phyloP scores from a whole-genome alignment of 2,113 vertebrate genomes.

The Plectropomus leopardus region DNA sequence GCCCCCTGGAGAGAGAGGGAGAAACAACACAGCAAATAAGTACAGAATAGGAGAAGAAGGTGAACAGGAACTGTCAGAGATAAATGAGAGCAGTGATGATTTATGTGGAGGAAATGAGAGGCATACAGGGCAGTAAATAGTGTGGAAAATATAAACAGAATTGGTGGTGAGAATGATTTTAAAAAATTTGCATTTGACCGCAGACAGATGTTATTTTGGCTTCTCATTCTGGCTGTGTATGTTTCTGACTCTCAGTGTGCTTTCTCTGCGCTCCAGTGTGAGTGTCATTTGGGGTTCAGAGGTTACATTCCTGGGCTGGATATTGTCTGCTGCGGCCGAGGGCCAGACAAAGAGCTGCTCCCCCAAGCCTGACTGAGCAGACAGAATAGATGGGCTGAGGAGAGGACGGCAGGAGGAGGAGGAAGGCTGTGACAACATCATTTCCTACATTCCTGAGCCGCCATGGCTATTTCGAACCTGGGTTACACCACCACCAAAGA shows the following conservation, averaged over 20 bases:
- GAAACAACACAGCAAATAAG: not conserved
- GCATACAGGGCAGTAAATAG: not conserved
- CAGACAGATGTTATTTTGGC: not conserved
- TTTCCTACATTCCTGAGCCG: slow-evolving; percentile 71
- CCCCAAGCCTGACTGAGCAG: slow-evolving; percentile 75
- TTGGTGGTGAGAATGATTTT: too few species aligned
- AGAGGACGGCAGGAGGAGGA: slow-evolving; percentile 44
- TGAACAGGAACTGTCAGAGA: slow-evolving; percentile 3
- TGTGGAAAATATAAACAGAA: not conserved
- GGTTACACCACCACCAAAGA: slow-evolving; percentile 30
- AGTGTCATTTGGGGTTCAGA: slow-evolving; percentile 68
- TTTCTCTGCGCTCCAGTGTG: slow-evolving; percentile 40
- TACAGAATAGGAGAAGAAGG: not conserved
- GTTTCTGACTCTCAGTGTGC: slow-evolving; percentile 20
- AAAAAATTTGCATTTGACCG: not conserved
- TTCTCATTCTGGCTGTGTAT: not conserved
- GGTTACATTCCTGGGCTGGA: slow-evolving; percentile 77
- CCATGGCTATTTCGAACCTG: slow-evolving; percentile 51
- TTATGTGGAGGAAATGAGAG: not conserved
- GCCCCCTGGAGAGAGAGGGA: slow-evolving; percentile 85
- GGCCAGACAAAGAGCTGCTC: slow-evolving; percentile 69
- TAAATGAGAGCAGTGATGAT: not conserved
- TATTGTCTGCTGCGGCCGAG: slow-evolving; percentile 69
- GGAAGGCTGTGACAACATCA: slow-evolving; percentile 65
- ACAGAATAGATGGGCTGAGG: slow-evolving; percentile 68